Conservation (phyloP, 2,888 invertebrate genomes). For the Habroteleia sp. region DNA sequence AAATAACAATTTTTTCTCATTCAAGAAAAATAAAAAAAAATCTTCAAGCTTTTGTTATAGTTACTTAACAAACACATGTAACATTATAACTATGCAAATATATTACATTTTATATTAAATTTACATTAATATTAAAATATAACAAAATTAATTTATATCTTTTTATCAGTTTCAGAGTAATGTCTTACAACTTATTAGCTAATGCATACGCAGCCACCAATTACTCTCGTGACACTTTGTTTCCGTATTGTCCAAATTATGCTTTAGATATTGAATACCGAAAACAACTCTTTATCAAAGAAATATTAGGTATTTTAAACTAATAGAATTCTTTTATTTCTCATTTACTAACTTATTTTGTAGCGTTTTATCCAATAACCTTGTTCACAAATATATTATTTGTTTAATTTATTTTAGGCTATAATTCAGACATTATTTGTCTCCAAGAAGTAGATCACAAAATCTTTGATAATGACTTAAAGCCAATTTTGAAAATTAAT, state of each 20-base stretch:
- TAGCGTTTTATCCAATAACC: too few relatives aligned
- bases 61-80: too few relatives aligned
- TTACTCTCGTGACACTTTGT: constrained; percentile 86
- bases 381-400: not conserved
- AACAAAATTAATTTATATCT: constrained; percentile 13
- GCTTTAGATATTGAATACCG: constrained; percentile 92
- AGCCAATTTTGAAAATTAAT: constrained; percentile 83
- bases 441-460: constrained; percentile 95
- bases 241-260: constrained; percentile 92
- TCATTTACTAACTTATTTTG: too few relatives aligned
- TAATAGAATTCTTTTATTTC: not conserved
- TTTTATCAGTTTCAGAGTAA: constrained; percentile 87
- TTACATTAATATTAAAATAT: constrained; percentile 48
- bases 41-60: too few relatives aligned
- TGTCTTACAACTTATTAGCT: constrained; percentile 95
- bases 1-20: constrained; percentile 47
- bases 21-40: too few relatives aligned
- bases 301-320: constrained; percentile 85
- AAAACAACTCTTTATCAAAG: constrained; percentile 91
- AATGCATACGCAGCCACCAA: constrained; percentile 95
- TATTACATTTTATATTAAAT: not conserved
- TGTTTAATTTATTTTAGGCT: constrained; percentile 83
- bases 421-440: constrained; percentile 94
- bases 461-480: constrained; percentile 87
- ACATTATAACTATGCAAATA: not conserved